Conservation (phyloP, 2,113 vertebrate genomes). For the Cariama cristata region DNA sequence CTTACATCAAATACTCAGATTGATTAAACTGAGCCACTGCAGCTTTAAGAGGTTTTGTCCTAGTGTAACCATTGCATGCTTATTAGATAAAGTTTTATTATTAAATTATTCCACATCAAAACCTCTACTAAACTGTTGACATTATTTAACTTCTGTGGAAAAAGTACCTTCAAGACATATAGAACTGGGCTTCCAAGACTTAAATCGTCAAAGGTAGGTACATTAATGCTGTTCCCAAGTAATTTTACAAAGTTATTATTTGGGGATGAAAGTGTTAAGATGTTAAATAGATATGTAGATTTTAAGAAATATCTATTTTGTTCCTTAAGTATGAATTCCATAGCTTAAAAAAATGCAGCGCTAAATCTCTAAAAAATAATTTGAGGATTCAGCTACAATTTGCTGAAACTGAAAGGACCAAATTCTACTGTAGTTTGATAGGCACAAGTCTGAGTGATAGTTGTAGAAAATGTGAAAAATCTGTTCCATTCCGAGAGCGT, state of each 20-base stretch:
- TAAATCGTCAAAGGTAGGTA: constrained; percentile 90
- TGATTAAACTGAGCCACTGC: constrained; percentile 74
- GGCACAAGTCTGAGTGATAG: not conserved
- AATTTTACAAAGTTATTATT: constrained; percentile 72
- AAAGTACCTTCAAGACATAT: constrained; percentile 90
- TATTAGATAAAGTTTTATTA: constrained; percentile 77
- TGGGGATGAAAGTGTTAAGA: constrained; percentile 68
- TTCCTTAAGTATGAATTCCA: not conserved
- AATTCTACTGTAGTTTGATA: not conserved
- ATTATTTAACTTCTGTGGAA: constrained; percentile 92
- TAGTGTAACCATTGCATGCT: constrained; percentile 83
- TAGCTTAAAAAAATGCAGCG: not conserved
- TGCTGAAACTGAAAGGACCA: constrained; percentile 2
- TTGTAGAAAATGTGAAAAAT: not conserved
- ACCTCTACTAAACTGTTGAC: constrained; percentile 96
- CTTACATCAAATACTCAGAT: constrained; percentile 34
- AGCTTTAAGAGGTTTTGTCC: constrained; percentile 80
- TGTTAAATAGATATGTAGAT: constrained; percentile 41
- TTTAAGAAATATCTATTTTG: constrained; percentile 26
- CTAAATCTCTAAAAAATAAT: not conserved
- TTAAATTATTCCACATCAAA: constrained; percentile 82
- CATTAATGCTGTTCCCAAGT: constrained; percentile 82
- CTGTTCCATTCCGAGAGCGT: not conserved
- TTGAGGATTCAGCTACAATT: constrained; percentile 26
- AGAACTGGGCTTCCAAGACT: constrained; percentile 90